Conservation (phyloP, 1,140 invertebrate genomes). For the Procambarus virginalis region DNA sequence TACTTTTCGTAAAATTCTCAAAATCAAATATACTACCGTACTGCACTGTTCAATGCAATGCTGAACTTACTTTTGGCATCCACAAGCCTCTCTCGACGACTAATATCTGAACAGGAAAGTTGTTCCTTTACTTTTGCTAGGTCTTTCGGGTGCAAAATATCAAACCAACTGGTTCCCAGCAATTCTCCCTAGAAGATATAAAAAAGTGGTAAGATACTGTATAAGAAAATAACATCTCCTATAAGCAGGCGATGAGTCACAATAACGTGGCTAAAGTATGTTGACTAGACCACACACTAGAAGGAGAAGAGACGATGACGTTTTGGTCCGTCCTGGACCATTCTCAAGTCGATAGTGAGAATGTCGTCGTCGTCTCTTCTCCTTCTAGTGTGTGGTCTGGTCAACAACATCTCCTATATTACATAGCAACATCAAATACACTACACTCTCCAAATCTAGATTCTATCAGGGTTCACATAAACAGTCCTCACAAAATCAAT, state of each 20-base stretch:
- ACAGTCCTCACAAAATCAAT: too few species aligned
- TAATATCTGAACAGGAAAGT: constrained; percentile 89
- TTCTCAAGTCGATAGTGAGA: too few species aligned
- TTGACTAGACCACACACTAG: too few species aligned
- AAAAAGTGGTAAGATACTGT: constrained; percentile 3
- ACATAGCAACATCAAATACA: neutral
- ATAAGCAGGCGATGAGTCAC: too few species aligned
- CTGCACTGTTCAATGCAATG: neutral
- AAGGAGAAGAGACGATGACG: too few species aligned
- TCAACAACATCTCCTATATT: too few species aligned
- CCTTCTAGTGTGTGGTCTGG: too few species aligned
- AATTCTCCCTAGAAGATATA: constrained; percentile 83
- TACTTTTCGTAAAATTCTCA: neutral
- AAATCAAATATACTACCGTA: neutral
- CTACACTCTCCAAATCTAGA: neutral
- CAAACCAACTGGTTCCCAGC: constrained; percentile 94
- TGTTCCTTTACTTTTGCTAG: constrained; percentile 96
- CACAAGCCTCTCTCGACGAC: constrained; percentile 88
- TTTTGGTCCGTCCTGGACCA: too few species aligned
- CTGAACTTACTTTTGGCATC: constrained; percentile 89
- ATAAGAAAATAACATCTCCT: neutral
- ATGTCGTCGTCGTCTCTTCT: too few species aligned
- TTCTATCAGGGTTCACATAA: neutral
- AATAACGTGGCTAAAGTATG: too few species aligned
- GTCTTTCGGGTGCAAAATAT: constrained; percentile 95